These are phyloP conservation scores for Drosophila mimetica DNA, from an alignment of 2,888 invertebrate genomes.

Conservation along the genomic window DNA sequence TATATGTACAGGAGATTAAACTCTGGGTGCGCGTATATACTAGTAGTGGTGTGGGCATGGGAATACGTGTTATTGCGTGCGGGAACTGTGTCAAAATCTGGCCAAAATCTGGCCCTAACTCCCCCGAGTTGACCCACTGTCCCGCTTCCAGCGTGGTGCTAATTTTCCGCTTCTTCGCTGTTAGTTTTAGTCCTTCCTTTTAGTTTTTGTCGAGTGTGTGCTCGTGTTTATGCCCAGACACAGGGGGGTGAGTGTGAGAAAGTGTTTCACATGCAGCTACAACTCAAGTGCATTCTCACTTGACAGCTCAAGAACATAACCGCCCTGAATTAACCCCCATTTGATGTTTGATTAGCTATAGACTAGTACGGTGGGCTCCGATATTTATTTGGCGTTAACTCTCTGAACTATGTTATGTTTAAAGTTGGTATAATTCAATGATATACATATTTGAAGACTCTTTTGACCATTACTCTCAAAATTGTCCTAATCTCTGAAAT, in stretches of 20 bases:
- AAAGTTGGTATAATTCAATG: no score
- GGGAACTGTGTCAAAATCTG: slow-evolving; percentile 51
- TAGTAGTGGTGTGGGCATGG: slow-evolving; percentile 12
- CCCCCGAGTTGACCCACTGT: slow-evolving; percentile 48
- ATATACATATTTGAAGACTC: no score
- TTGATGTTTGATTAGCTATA: slow-evolving; percentile 41
- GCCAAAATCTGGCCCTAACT: slow-evolving; percentile 25
- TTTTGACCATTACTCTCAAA: no score
- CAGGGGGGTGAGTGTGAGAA: slow-evolving; percentile 1
- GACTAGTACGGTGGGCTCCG: slow-evolving; percentile 8
- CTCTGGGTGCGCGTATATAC: slow-evolving; percentile 27
- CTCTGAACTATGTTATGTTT: no score
- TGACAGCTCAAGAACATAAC: slow-evolving; percentile 27
- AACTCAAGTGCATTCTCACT: slow-evolving; percentile 35
- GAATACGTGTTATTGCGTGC: slow-evolving; percentile 31
- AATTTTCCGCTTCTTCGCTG: slow-evolving; percentile 21
- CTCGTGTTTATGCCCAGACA: neutral
- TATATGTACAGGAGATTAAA: slow-evolving; percentile 42
- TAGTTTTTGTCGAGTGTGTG: neutral
- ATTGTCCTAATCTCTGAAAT: no score
- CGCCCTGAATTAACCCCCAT: slow-evolving; percentile 26
- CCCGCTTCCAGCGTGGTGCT: slow-evolving; percentile 27
- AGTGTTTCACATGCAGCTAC: slow-evolving; percentile 38
- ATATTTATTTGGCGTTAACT: neutral
- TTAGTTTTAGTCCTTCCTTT: neutral